Evolutionary conservation across 1,140 invertebrate species (phyloP).

Genomic region (Rhyacophila brunnea): DNA sequence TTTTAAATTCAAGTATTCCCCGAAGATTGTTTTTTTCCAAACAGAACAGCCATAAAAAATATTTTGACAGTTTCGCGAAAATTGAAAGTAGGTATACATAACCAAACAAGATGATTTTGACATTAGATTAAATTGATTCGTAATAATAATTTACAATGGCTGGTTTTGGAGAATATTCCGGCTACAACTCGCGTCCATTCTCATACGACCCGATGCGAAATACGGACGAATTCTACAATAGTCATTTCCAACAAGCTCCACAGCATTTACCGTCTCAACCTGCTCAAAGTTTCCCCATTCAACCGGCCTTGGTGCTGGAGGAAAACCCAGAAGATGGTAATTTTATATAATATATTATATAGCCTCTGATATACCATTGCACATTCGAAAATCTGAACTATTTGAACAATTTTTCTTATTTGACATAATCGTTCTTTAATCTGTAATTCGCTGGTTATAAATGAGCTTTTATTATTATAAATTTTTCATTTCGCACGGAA

Average conservation of each 20-base stretch:
- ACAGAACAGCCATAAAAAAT: too few relatives aligned
- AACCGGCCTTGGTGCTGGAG: conserved; percentile 42
- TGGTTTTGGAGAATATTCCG: conserved; percentile 50
- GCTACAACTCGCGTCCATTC: conserved; percentile 46
- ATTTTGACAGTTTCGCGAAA: not conserved
- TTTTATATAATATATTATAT: too few relatives aligned
- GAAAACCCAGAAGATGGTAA: conserved; percentile 57
- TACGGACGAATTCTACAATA: conserved; percentile 44
- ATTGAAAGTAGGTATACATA: too few relatives aligned
- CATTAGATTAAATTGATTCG: conserved; percentile 3
- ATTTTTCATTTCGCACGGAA: too few relatives aligned
- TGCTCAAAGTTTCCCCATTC: conserved; percentile 1
- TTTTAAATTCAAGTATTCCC: too few relatives aligned
- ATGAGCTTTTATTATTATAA: too few relatives aligned
- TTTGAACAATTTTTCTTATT: too few relatives aligned
- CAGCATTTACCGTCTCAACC: not conserved
- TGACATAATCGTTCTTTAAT: too few relatives aligned
- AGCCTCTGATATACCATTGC: too few relatives aligned
- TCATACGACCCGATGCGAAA: conserved; percentile 27
- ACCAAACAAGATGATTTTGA: conserved; percentile 8
- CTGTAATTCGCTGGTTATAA: too few relatives aligned
- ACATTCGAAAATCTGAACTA: too few relatives aligned
- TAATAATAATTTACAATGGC: conserved; percentile 40
- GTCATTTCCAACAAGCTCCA: conserved; percentile 46
- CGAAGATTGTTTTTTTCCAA: too few relatives aligned